Base-by-base conservation (phyloP, 2,113 vertebrate species). In the Lagopus muta region DNA sequence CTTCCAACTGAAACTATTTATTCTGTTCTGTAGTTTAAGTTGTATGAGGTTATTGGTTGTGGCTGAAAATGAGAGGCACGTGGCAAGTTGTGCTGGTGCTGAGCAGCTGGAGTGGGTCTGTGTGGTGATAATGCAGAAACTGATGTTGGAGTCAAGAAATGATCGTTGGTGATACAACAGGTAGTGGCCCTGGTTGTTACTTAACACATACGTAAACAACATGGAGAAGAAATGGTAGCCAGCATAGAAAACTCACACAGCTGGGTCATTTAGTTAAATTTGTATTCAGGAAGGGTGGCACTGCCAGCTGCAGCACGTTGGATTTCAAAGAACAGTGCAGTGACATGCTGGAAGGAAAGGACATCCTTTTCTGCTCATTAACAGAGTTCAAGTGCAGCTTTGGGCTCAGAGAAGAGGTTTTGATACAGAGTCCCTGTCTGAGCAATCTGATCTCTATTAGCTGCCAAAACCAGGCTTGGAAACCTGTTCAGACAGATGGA, bases 401-500 rank as follows among this genome's bases (percentile, higher is more conserved):
- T 30, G 25, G 70, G 71, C 52, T 84, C 55, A 43, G 25, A 86
- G 27, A 71, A 78, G 82, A 75, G 19, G 7, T 78, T 93, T 92
- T 78, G 69, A 78, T 84, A 34, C 48, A 34, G 30, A 74, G 55
- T 38, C 28, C 10, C 61, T 67, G 24, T 74, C 55, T 88, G 54
- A 93, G 25, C 11, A 86, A 47, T 86, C 90, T 81, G 81, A 81
- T 92, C 36, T 85, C 62, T 83, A 45, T 84, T 84, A 22, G 25
- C 52, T 92, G 91, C 42, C 84, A 55, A 84, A 93, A 67, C 57
- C 52, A 75, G 45, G 36, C 36, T 54, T 18, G 82, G 69, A 80
- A 88, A 82, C 94, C 58, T 88, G 52, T 86, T 94, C 81, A 80
- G 90, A 80, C 93, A 91, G 85, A 92, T 89, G 90, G 93, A 88